Conservation (phyloP, 1,140 invertebrate species). For the Mylabris phalerata region DNA sequence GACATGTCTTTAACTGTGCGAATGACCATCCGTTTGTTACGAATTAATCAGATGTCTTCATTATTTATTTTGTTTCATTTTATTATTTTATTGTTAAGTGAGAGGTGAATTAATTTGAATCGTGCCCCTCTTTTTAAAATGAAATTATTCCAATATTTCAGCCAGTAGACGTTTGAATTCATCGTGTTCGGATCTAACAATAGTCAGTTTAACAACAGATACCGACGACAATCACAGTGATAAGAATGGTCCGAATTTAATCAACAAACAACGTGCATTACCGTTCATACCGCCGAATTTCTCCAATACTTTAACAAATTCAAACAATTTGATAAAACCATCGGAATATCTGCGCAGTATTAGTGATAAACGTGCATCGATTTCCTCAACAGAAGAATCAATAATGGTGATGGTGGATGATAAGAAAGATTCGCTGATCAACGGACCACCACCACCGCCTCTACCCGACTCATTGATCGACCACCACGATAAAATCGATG, state of each 20-base stretch:
- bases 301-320: slow-evolving; percentile 52
- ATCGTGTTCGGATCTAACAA: slow-evolving; percentile 41
- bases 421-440: not conserved
- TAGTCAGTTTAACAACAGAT: slow-evolving; percentile 37
- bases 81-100: slow-evolving; percentile 14
- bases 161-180: slow-evolving; percentile 32
- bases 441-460: slow-evolving; percentile 51
- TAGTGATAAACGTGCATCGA: slow-evolving; percentile 52
- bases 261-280: slow-evolving; percentile 74
- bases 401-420: slow-evolving; percentile 15
- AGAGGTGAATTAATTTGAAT: slow-evolving; percentile 16
- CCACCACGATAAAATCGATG: slow-evolving; percentile 32
- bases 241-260: slow-evolving; percentile 55
- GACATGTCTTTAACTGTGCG: not conserved
- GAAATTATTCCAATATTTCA: not conserved
- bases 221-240: slow-evolving; percentile 41
- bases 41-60: slow-evolving; percentile 1
- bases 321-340: slow-evolving; percentile 80
- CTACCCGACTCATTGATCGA: slow-evolving; percentile 40
- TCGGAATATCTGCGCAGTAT: slow-evolving; percentile 84
- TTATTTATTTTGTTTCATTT: slow-evolving; percentile 7
- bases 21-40: no score
- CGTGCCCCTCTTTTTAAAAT: not conserved
- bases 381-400: slow-evolving; percentile 38
- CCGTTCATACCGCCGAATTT: slow-evolving; percentile 87